phyloP scores from a whole-genome alignment of 2,113 vertebrate species.

The Bubo scandiacus region DNA sequence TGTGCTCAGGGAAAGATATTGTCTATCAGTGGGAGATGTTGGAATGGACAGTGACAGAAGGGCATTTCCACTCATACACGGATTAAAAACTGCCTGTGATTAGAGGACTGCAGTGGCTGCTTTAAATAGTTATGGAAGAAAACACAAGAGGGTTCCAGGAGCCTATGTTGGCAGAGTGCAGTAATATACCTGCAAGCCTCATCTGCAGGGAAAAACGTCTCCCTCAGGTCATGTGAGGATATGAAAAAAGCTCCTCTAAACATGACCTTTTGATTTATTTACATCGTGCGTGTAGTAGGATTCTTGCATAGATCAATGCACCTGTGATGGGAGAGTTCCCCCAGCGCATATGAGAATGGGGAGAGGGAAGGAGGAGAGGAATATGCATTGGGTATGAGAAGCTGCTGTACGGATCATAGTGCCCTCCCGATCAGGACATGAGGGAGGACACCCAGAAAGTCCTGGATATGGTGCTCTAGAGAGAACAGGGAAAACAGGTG shows the following conservation, averaged over 20 bases:
- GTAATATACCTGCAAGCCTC: neutral
- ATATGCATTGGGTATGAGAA: neutral
- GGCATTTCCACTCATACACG: neutral
- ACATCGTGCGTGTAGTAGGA: neutral
- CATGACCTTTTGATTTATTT: constrained; percentile 1
- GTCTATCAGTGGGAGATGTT: neutral
- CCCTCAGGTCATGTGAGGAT: neutral
- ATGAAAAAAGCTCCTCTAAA: neutral
- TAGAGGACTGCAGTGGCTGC: neutral
- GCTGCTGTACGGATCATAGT: neutral
- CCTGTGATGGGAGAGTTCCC: neutral
- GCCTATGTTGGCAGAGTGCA: neutral
- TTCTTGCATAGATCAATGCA: neutral
- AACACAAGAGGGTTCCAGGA: neutral
- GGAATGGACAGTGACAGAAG: neutral
- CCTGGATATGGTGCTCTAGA: neutral
- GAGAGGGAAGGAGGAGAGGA: neutral
- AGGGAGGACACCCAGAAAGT: neutral
- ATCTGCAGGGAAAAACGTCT: neutral
- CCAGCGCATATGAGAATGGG: neutral
- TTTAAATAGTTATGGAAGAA: neutral
- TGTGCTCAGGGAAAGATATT: neutral
- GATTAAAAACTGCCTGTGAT: neutral
- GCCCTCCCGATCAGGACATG: neutral
- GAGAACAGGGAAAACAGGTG: neutral